Base-by-base conservation (phyloP, 1,140 invertebrate genomes). In the Sminthurinus signatus region DNA sequence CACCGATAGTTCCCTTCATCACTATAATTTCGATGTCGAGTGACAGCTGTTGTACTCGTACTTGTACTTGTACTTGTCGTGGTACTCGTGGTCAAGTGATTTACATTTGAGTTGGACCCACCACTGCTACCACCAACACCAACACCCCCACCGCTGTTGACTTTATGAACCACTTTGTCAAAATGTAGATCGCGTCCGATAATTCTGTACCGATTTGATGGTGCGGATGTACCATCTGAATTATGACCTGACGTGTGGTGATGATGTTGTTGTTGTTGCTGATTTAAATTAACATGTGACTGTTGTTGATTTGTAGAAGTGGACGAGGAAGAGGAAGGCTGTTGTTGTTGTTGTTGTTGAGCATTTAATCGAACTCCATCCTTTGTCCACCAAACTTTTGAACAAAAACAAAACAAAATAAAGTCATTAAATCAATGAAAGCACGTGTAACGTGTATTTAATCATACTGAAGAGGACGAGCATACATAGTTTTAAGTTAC, bases 1-100 rank as follows among this genome's bases (percentile, higher is more conserved):
- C 70, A 72, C 31, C 65, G 50, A 39, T 69, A 72, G 19, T 62
- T 58, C n/a, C 70, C 70, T 44, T 69, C 67, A 36, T 69, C 54
- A 23, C 52, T 51, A 59, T 54, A 52, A 57, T 57, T 66, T 25
- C 52, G 31, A 32, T 67, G 50, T 28, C 59, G 55, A 55, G 25
- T 32, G 25, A 31, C n/a, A 25, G n/a, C 44, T n/a, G 17, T 48
- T n/a, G n/a, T 25, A 25, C 44, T 48, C 5, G 44, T 48, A 5
- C 5, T 12, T 15, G 46, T 48, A 8, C 46, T 19, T 8, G 46
- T 14, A 23, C 10, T 23, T 8, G 46, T 48, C 5, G 4, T 19
- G 3, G 5, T 32, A 28, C 51, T 32, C 14, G 31, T 36, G 5
- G 44, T n/a, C 17, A 19, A 19, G n/a, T 48, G 17, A 25, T 48